These are phyloP conservation scores for Hoplostethus mediterraneus DNA, from an alignment of 2,797 vertebrate species.

Conservation along the genomic window DNA sequence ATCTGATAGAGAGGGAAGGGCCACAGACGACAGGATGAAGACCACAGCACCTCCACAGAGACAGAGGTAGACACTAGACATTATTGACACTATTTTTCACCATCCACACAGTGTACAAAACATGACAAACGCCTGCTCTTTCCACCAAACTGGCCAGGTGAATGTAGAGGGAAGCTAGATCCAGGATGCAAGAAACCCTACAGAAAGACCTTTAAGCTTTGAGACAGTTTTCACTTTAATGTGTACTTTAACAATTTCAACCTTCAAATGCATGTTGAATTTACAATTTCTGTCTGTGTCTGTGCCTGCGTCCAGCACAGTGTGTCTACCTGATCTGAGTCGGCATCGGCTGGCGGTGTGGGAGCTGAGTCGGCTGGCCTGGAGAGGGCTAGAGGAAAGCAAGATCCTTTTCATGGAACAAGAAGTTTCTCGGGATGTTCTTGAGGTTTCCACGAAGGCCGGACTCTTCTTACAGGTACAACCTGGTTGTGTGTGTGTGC, in stretches of 20 bases:
- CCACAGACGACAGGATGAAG: not conserved
- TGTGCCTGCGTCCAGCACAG: conserved; percentile 27
- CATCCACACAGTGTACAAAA: not conserved
- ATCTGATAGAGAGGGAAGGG: not conserved
- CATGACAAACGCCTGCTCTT: not conserved
- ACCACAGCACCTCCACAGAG: conserved; percentile 28
- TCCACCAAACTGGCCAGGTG: not conserved
- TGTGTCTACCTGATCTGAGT: conserved; percentile 4
- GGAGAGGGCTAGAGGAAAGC: conserved; percentile 83
- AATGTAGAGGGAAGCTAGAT: not conserved
- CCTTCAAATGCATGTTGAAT: not conserved
- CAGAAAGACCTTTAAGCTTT: too few relatives aligned
- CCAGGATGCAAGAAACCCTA: too few relatives aligned
- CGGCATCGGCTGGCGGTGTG: conserved; percentile 70
- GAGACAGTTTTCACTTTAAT: too few relatives aligned
- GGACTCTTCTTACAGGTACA: conserved; percentile 86
- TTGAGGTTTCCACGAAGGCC: conserved; percentile 82
- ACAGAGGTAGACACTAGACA: conserved; percentile 29
- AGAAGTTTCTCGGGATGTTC: conserved; percentile 77
- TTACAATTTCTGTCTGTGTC: conserved; percentile 12
- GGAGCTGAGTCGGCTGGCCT: conserved; percentile 85
- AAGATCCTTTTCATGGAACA: conserved; percentile 85
- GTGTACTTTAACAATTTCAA: too few relatives aligned
- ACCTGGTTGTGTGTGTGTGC: not conserved
- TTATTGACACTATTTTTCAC: not conserved